These are phyloP conservation scores for Gallinago media DNA, from an alignment of 2,113 vertebrate species.

Conservation along the genomic window DNA sequence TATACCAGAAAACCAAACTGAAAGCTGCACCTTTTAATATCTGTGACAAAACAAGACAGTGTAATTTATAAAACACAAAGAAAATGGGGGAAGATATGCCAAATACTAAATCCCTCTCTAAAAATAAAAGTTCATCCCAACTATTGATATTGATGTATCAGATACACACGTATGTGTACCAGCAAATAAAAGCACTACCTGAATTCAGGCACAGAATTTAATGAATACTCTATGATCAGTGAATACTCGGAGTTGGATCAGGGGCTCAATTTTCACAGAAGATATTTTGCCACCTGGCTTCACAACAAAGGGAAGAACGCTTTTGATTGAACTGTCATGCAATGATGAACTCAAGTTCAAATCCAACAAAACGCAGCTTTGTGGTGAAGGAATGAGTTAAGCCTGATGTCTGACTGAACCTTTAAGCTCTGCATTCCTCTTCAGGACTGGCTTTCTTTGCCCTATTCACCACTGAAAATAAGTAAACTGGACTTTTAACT, in stretches of 20 bases:
- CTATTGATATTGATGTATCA: neutral
- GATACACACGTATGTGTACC: neutral
- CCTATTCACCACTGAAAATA: neutral
- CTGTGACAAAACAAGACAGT: constrained; percentile 25
- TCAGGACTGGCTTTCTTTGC: neutral
- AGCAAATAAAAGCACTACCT: neutral
- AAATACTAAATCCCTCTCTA: neutral
- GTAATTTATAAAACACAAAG: neutral
- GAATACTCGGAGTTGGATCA: constrained; percentile 22
- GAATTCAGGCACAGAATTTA: neutral
- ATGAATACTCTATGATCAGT: neutral
- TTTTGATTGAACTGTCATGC: constrained; percentile 52
- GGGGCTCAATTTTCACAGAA: constrained; percentile 20
- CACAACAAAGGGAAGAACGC: constrained; percentile 17
- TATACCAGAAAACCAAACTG: neutral
- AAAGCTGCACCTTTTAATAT: neutral
- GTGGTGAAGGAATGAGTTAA: constrained; percentile 11
- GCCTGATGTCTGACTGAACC: neutral
- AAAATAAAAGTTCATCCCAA: neutral
- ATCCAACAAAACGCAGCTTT: neutral
- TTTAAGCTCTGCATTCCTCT: neutral
- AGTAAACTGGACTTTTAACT: constrained; percentile 27
- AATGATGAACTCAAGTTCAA: constrained; percentile 42
- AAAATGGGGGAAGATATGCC: neutral
- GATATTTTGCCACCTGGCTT: constrained; percentile 52